Conservation (phyloP, 2,888 invertebrate genomes). For the Athripsodes cinereus region DNA sequence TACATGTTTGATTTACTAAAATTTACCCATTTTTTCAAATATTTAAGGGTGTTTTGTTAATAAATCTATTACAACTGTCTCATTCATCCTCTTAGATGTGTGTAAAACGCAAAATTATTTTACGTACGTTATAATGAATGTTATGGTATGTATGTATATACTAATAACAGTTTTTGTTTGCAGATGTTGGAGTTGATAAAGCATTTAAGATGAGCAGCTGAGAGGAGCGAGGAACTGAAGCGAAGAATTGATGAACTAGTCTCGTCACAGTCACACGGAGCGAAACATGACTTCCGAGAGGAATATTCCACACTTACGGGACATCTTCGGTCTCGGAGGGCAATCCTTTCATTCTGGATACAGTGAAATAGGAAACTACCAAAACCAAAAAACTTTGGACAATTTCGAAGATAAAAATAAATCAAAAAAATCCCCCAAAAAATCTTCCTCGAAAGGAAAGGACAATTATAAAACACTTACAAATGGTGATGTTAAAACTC, state of each 20-base stretch:
- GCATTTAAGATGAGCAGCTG: neutral
- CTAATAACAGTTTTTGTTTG: neutral
- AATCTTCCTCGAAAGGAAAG: constrained; percentile 52
- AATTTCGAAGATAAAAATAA: constrained; percentile 39
- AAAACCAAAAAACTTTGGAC: constrained; percentile 29
- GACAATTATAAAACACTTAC: constrained; percentile 62
- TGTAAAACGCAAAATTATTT: too few species aligned
- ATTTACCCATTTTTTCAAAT: too few species aligned
- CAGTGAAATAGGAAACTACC: constrained; percentile 29
- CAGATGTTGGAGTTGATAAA: neutral
- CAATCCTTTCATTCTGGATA: constrained; percentile 43
- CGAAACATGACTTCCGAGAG: constrained; percentile 60
- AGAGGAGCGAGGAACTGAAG: neutral
- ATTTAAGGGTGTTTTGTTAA: too few species aligned
- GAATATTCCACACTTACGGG: constrained; percentile 69
- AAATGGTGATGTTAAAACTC: constrained; percentile 64
- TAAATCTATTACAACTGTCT: too few species aligned
- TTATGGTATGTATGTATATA: too few species aligned
- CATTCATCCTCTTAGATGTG: too few species aligned
- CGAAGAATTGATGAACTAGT: neutral
- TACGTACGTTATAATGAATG: too few species aligned
- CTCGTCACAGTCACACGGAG: constrained; percentile 7
- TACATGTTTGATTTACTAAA: too few species aligned
- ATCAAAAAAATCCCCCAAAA: constrained; percentile 51
- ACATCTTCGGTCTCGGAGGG: constrained; percentile 62